Evolutionary conservation across 2,113 vertebrate genomes (phyloP), one percentile per base, ranked within the genome.

Genomic region (Microcebus tavaratra): DNA sequence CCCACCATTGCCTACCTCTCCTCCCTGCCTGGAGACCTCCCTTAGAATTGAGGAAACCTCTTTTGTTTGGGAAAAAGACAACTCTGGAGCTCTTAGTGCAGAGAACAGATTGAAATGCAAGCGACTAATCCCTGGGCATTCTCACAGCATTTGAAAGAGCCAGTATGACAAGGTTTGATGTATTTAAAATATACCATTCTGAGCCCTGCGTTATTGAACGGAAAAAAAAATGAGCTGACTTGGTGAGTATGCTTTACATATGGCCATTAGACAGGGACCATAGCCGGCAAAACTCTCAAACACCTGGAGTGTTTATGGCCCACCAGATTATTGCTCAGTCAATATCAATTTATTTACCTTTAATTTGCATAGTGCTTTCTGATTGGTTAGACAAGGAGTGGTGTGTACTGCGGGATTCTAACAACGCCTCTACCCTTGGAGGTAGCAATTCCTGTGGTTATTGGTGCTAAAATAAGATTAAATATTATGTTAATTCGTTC

Each of bases 391-490:
- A 95, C 83, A 82, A 80, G 82, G 82, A 88, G 90, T 92, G 88
- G 94, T 42, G 57, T n/a, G 8, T 97, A 68, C 96, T 90, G 87
- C 53, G 65, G 97, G 96, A 89, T 86, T 97, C 93, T 82, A 90
- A 88, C 84, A 93, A 89, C 18, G 65, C 95, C 94, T 94, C 97
- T 96, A 72, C 95, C 96, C 89, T 96, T 14, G 91, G 97, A 97
- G 96, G 2, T 93, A 98, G 95, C 90, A 97, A 96, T 98, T 98
- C 97, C 98, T 98, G 98, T 94, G 98, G 98, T 98, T 98, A 97
- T 98, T 75, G 98, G 98, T 98, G 99, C 98, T 99, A 99, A 98
- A 98, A 98, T 81, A 98, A 96, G 98, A 98, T 97, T 98, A 88
- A 98, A 97, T 97, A 84, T 90, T 93, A 94, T 25, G 70, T 98